These are phyloP conservation scores for Autographa gamma DNA, from an alignment of 2,888 invertebrate genomes.

Conservation along the genomic window DNA sequence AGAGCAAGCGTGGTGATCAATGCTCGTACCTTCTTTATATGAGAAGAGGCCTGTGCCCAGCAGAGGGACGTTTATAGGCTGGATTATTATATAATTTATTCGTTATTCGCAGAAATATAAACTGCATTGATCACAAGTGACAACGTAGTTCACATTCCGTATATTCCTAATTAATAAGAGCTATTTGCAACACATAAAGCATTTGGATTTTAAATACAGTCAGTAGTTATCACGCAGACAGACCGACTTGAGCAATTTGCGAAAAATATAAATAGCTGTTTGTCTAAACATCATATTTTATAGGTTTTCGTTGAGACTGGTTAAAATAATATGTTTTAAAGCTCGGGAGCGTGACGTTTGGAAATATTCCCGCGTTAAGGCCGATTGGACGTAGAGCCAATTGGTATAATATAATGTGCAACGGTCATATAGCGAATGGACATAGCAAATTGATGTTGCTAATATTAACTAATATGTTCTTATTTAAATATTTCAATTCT, in stretches of 20 bases:
- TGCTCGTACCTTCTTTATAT: too few relatives aligned
- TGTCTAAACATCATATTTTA: slow-evolving; percentile 4
- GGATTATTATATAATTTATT: too few relatives aligned
- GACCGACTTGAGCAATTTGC: not conserved
- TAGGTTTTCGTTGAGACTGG: slow-evolving; percentile 1
- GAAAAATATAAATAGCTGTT: not conserved
- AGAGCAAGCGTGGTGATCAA: too few relatives aligned
- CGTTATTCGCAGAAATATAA: too few relatives aligned
- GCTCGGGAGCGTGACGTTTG: slow-evolving; percentile 4
- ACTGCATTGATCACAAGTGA: too few relatives aligned
- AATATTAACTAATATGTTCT: not conserved
- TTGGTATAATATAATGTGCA: not conserved
- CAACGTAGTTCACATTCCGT: too few relatives aligned
- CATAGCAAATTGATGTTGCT: not conserved
- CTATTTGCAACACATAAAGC: too few relatives aligned
- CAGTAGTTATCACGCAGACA: too few relatives aligned
- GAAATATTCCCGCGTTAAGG: not conserved
- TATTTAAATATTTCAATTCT: not conserved
- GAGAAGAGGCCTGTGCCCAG: too few relatives aligned
- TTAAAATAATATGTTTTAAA: not conserved
- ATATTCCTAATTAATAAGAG: too few relatives aligned
- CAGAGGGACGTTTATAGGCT: too few relatives aligned
- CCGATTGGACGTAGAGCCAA: not conserved
- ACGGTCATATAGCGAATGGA: not conserved
- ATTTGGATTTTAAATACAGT: too few relatives aligned